These are phyloP conservation scores for Labia minor DNA, from an alignment of 2,888 invertebrate genomes.

Conservation along the genomic window DNA sequence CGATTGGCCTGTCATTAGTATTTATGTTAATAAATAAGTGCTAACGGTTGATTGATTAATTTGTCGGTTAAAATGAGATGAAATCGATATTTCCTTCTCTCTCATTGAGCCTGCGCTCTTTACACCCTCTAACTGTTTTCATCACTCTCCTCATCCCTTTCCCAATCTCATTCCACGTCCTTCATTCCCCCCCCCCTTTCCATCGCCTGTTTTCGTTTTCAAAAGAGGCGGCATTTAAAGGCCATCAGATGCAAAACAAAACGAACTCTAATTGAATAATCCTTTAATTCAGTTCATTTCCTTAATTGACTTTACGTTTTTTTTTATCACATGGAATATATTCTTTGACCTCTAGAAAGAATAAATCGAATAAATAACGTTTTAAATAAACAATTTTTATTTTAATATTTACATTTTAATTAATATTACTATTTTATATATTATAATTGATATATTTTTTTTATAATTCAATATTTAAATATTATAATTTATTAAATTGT, in stretches of 20 bases:
- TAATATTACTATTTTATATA: no score
- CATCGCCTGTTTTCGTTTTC: background rate
- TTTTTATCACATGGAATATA: background rate
- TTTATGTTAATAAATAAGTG: conserved; percentile 7
- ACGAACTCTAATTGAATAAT: background rate
- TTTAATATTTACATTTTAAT: no score
- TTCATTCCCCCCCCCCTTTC: background rate
- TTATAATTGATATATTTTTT: no score
- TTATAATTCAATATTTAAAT: no score
- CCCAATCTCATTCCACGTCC: no score
- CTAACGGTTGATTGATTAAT: background rate
- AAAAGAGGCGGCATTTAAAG: background rate
- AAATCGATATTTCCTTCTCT: conserved; percentile 2
- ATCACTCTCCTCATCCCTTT: background rate
- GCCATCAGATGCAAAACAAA: conserved; percentile 4
- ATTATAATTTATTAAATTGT: no score
- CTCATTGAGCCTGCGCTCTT: background rate
- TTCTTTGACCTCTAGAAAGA: no score
- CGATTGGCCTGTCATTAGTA: background rate
- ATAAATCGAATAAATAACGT: no score
- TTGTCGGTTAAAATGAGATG: conserved; percentile 9
- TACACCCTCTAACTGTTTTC: background rate
- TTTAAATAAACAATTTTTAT: no score
- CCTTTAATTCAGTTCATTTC: conserved; percentile 1
- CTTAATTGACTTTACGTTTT: background rate